Base-by-base conservation (phyloP, 2,797 vertebrate genomes). In the Poeciliopsis turneri region DNA sequence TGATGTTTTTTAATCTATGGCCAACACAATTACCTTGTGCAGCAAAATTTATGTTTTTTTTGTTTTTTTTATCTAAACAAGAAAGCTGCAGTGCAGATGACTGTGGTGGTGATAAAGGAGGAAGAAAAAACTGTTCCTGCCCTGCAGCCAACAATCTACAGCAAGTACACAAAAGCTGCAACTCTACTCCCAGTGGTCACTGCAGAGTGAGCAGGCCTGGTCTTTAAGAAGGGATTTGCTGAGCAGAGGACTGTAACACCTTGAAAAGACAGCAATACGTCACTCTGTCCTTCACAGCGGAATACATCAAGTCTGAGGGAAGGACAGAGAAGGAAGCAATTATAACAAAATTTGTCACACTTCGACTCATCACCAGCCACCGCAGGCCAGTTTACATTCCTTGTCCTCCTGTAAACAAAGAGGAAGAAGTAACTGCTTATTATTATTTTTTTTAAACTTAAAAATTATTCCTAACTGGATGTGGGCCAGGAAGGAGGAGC, bases 181-280 rank as follows among this genome's bases (percentile, higher is more conserved):
- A 45, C 39, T 69, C 39, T 66, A 23, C 20, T 66, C 64, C 64
- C 59, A 64, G 59, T 64, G 30, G 59, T 66, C 18, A 20, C 66
- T 43, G 39, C 81, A 76, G 78, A 74, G 78, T 30, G 59, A 81
- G 76, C 78, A 57, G 74, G 64, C 28, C 47, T 1, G 39, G 75
- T 77, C 77, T 82, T 84, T 49, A 53, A 43, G 74, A 49, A 74
- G 18, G 77, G 80, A 79, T 46, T 20, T 81, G 83, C 83, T 80
- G 85, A 90, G 79, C 51, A 80, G 76, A 75, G 79, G 76, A 75
- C 59, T 36, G 59, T 33, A 46, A 78, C 81, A 66, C 73, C 74
- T 78, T 7, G 8, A 59, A 77, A 84, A 82, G 82, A 86, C 39
- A 72, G 53, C 28, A 1, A 4, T 36, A 76, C 11, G 39, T 64